phyloP scores from a whole-genome alignment of 92 coral and sea anemone species.

The Metridium senile region DNA sequence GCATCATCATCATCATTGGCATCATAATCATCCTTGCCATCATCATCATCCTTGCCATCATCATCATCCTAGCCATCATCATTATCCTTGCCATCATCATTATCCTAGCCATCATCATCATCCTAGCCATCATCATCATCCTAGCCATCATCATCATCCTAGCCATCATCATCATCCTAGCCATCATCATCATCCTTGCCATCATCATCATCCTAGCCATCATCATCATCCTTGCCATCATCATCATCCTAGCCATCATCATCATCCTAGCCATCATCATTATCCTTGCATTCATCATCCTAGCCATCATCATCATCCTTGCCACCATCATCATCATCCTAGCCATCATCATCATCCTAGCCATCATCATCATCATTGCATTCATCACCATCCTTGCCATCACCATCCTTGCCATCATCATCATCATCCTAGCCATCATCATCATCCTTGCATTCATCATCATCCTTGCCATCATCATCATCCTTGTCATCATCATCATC shows the following conservation, averaged over 20 bases:
- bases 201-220: neutral
- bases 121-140: neutral
- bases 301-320: neutral
- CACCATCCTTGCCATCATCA: neutral
- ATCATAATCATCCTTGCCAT: neutral
- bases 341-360: neutral
- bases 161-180: neutral
- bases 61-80: neutral
- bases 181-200: neutral
- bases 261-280: too few species aligned
- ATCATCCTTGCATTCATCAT: too few species aligned
- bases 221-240: neutral
- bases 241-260: too few species aligned
- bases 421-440: too few species aligned
- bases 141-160: neutral
- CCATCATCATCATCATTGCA: neutral
- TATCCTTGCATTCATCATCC: too few species aligned
- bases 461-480: neutral
- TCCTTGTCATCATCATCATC: neutral
- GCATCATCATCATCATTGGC: neutral
- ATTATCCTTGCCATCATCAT: neutral
- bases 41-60: neutral
- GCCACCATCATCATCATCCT: neutral
- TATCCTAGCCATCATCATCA: neutral
- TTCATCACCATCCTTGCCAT: too few species aligned